Base-by-base conservation (phyloP, 2,797 vertebrate species). In the Coregonus suidteri region DNA sequence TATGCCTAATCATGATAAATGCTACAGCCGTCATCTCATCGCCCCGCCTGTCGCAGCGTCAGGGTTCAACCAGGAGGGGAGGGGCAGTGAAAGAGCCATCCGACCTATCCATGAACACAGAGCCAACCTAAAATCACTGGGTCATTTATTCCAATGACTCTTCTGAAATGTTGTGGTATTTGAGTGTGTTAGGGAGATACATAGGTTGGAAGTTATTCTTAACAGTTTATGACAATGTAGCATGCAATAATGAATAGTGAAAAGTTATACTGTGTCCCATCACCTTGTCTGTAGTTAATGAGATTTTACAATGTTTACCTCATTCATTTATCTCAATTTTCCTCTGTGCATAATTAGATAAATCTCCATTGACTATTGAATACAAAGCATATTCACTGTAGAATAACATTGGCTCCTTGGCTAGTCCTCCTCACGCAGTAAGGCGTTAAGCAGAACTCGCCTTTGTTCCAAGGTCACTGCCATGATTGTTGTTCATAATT, bases 1-100 rank as follows among this genome's bases (percentile, higher is more conserved):
- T 88, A 84, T 69, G 77, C 77, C 76, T 86, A 87, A 90, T 88
- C 73, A 56, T 86, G 88, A 90, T 86, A 80, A 88, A 88, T 86
- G 79, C 81, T 68, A 73, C 71, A 74, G 79, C 81, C 81, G 82
- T 84, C 85, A 73, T 81, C 80, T 76, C 80, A 67, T 81, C 79
- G 56, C 78, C 52, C 67, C 68, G 70, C 67, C 66, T 25, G 76
- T 76, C 71, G 65, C 73, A 37, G 30, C 68, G 73, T 73, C 69
- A 79, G 80, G 76, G 74, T 80, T 83, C 73, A 80, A 72, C 35
- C 75, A 79, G 62, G 73, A 59, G 62, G 70, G 59, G 70, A 52
- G 66, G 62, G 74, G 54, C 59, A 35, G 11, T 53, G 73, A 59
- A 37, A 11, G 74, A 31, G 47, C 35, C 72, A 30, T 53, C 20